These are phyloP conservation scores for Gallinago media DNA, from an alignment of 2,113 vertebrate species.

Conservation along the genomic window DNA sequence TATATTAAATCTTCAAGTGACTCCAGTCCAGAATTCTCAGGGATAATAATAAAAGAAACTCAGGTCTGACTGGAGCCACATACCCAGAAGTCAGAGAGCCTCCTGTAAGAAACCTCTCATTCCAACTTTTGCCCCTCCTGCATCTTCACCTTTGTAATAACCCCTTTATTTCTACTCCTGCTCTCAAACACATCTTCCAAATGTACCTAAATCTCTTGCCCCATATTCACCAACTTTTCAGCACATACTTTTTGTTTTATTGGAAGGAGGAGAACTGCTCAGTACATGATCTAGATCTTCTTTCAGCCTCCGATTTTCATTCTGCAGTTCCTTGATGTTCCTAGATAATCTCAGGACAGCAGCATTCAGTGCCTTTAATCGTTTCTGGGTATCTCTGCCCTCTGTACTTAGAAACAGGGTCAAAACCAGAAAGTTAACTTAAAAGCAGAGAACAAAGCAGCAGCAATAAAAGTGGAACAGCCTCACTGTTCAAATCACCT, in stretches of 20 bases:
- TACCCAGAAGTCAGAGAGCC: background rate
- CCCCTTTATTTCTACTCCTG: background rate
- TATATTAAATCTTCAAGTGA: background rate
- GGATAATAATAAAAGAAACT: background rate
- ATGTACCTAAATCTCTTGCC: background rate
- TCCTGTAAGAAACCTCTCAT: background rate
- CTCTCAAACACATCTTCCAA: background rate
- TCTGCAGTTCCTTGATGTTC: conserved; percentile 83
- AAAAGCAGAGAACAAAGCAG: background rate
- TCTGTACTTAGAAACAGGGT: conserved; percentile 68
- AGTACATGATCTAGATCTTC: conserved; percentile 81
- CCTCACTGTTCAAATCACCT: background rate
- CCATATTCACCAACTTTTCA: accelerated
- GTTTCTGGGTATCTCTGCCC: conserved; percentile 77
- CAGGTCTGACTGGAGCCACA: background rate
- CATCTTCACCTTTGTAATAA: background rate
- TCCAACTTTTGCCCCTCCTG: background rate
- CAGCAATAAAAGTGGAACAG: background rate
- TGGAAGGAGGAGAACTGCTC: conserved; percentile 67
- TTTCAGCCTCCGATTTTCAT: conserved; percentile 85
- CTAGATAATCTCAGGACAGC: conserved; percentile 84
- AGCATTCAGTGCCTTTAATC: conserved; percentile 82
- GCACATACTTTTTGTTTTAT: conserved; percentile 77
- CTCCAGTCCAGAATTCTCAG: background rate
- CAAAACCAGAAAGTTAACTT: conserved; percentile 3